Percentiles rank a stretch among this genome's conserved stretches.
Conservation (phyloP, 92 coral and sea anemone species). For the Umimayanthus kanabou region DNA sequence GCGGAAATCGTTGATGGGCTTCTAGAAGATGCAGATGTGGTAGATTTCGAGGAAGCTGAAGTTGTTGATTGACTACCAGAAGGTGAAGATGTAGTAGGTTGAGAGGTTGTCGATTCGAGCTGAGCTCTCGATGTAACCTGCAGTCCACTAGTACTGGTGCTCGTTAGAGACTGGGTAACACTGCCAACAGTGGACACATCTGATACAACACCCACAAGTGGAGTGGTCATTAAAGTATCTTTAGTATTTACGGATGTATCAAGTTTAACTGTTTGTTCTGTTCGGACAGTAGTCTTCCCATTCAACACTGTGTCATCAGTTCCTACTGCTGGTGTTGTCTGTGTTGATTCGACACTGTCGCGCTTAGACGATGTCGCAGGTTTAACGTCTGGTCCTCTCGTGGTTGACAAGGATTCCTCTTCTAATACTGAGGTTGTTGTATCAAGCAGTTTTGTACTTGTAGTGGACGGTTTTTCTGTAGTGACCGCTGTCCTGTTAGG, state of each 20-base stretch:
- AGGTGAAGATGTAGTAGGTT: neutral
- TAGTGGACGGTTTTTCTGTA: neutral
- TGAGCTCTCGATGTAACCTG: neutral
- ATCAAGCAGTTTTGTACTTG: too few relatives aligned
- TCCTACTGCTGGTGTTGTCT: neutral
- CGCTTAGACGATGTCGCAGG: neutral
- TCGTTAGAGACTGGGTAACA: neutral
- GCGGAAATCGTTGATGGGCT: too few relatives aligned
- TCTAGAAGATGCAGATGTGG: neutral
- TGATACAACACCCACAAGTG: neutral
- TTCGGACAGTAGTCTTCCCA: neutral
- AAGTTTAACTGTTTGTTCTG: neutral
- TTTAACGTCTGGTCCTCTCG: neutral
- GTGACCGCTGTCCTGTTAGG: neutral
- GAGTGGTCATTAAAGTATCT: neutral
- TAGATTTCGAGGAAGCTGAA: neutral
- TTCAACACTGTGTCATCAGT: neutral
- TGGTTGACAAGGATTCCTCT: too few relatives aligned
- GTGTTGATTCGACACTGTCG: neutral
- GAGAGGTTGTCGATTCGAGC: neutral
- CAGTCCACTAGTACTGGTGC: neutral
- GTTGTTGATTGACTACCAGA: neutral
- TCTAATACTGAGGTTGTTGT: too few relatives aligned
- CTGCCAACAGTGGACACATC: neutral
- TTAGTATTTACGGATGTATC: too few relatives aligned